These are phyloP conservation scores for Formica selysi DNA, from an alignment of 1,140 invertebrate species.

Conservation along the genomic window DNA sequence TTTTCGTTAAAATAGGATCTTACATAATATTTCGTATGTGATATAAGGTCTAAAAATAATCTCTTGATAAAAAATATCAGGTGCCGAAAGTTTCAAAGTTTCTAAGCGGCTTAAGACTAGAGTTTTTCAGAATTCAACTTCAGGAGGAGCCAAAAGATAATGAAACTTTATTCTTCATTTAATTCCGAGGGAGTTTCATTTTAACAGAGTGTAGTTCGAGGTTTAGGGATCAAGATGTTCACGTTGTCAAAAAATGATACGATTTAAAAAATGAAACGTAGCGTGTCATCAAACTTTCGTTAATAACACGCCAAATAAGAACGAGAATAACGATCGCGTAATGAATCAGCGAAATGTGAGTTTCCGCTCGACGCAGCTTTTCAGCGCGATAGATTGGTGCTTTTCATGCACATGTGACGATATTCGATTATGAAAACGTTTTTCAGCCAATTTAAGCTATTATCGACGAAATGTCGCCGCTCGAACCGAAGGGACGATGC, in stretches of 20 bases:
- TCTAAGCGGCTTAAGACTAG: neutral
- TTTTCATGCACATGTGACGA: neutral
- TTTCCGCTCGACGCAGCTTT: slow-evolving; percentile 1
- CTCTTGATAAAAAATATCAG: neutral
- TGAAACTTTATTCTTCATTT: neutral
- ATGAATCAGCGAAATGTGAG: slow-evolving; percentile 21
- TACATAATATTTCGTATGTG: slow-evolving; percentile 8
- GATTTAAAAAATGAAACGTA: neutral
- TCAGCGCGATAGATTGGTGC: neutral
- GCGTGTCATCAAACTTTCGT: neutral
- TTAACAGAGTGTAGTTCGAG: neutral
- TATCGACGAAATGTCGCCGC: slow-evolving; percentile 8
- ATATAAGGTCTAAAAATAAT: neutral
- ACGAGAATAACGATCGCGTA: slow-evolving; percentile 15
- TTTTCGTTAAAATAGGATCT: neutral
- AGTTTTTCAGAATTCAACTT: neutral
- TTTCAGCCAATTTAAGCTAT: slow-evolving; percentile 34
- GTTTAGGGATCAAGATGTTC: neutral
- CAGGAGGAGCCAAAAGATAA: neutral
- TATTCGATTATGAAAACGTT: slow-evolving; percentile 36
- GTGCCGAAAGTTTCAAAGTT: neutral
- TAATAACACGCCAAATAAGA: neutral
- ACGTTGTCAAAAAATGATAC: neutral
- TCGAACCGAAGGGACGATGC: neutral
- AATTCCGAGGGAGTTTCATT: slow-evolving; percentile 20